Conservation (phyloP, 2,888 invertebrate species). For the Pachydiplax longipennis region DNA sequence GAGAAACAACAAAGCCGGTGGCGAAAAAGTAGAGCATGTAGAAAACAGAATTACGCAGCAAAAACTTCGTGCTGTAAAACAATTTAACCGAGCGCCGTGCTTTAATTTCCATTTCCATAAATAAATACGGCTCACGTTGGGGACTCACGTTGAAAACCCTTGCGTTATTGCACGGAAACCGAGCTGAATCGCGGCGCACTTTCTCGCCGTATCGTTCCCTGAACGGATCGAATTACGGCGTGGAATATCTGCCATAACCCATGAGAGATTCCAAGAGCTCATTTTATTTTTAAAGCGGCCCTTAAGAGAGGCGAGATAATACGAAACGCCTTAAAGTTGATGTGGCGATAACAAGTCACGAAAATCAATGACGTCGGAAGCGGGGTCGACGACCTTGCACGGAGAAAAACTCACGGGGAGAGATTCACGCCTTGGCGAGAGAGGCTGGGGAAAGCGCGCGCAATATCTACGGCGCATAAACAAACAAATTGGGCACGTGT, state of each 20-base stretch:
- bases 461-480: background rate
- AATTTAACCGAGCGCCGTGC: too few relatives aligned
- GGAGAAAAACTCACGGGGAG: background rate
- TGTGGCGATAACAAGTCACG: constrained; percentile 26
- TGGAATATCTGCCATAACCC: background rate
- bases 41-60: too few relatives aligned
- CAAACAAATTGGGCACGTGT: background rate
- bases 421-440: background rate
- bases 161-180: background rate
- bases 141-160: too few relatives aligned
- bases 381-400: constrained; percentile 26
- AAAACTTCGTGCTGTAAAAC: too few relatives aligned
- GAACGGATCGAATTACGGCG: background rate
- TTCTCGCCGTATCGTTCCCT: background rate
- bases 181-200: background rate
- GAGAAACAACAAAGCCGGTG: too few relatives aligned
- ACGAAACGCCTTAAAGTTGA: constrained; percentile 27
- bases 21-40: too few relatives aligned
- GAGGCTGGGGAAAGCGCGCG: background rate
- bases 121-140: too few relatives aligned
- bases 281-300: background rate
- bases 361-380: constrained; percentile 3
- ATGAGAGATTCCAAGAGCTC: background rate
- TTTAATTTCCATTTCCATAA: too few relatives aligned
- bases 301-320: background rate